Conservation (phyloP, 2,797 vertebrate species). For the Poeciliopsis paucimaculata region DNA sequence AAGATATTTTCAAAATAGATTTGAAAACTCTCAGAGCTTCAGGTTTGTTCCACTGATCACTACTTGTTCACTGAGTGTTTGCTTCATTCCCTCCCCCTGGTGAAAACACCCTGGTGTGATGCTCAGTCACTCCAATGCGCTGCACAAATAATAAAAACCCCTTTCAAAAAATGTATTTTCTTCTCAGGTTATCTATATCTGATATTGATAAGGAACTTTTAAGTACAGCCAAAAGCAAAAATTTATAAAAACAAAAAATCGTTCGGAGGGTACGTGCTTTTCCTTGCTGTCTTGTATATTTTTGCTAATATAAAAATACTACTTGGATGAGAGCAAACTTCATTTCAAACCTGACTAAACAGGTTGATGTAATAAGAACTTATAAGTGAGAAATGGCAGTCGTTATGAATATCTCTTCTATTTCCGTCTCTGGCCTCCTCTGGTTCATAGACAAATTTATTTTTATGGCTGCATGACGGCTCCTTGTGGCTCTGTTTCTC, state of each 20-base stretch:
- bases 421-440: constrained; percentile 41
- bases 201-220: neutral
- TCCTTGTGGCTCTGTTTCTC: constrained; percentile 9
- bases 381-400: constrained; percentile 17
- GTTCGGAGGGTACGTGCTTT: neutral
- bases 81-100: too few species aligned
- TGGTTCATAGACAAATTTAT: constrained; percentile 42
- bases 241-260: neutral
- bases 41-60: too few species aligned
- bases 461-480: neutral
- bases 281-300: neutral
- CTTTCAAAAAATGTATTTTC: neutral
- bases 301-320: neutral
- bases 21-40: too few species aligned
- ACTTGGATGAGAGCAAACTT: neutral
- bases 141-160: neutral
- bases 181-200: neutral
- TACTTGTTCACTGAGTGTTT: too few species aligned
- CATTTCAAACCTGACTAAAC: neutral
- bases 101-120: too few species aligned
- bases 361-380: constrained; percentile 34
- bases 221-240: too few species aligned
- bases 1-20: too few species aligned
- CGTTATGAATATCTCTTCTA: constrained; percentile 51
- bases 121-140: too few species aligned